These are phyloP conservation scores for Esox niger DNA, from an alignment of 2,113 vertebrate genomes.

Conservation along the genomic window DNA sequence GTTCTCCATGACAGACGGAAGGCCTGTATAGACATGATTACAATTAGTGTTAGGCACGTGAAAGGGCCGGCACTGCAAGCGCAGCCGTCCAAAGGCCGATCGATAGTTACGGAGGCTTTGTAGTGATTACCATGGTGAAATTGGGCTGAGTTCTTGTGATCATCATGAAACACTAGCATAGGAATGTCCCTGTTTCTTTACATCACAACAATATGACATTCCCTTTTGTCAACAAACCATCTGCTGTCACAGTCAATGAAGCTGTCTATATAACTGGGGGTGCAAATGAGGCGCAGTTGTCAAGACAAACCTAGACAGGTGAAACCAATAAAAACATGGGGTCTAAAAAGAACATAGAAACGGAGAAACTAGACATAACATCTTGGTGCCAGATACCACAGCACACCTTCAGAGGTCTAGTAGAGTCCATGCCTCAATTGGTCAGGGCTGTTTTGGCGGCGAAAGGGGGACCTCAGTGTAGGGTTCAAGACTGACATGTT, in stretches of 20 bases:
- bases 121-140: neutral
- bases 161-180: neutral
- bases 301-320: no score
- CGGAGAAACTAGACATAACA: no score
- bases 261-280: no score
- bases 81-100: neutral
- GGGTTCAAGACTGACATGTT: no score
- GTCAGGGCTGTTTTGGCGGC: no score
- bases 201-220: neutral
- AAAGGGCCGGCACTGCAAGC: neutral
- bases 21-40: constrained; percentile 1
- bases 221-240: neutral
- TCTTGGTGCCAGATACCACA: no score
- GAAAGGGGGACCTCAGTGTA: no score
- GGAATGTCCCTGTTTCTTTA: neutral
- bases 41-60: neutral
- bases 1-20: neutral
- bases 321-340: no score
- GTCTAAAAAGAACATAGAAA: no score
- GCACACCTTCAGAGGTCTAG: no score
- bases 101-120: neutral
- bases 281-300: no score
- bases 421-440: no score
- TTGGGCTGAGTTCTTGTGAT: neutral
- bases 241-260: neutral